Evolutionary conservation across 2,888 invertebrate genomes (phyloP), one percentile per base, ranked within the genome.

Genomic region (Scaptomyza flava): DNA sequence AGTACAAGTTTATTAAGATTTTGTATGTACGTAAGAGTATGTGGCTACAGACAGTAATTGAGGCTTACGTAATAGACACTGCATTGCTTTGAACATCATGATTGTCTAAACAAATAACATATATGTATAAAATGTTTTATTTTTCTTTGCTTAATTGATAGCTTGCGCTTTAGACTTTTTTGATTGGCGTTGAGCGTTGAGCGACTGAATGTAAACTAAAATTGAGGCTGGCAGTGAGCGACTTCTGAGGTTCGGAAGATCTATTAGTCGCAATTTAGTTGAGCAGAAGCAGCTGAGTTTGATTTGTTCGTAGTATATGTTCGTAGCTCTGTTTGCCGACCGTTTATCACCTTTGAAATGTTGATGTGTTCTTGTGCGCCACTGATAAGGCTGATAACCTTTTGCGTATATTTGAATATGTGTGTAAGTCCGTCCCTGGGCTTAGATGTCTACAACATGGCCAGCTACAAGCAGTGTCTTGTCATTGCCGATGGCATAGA

Each of bases 351-450:
- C 80, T 78, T 64, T 72, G 76, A 54, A 64, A 47, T 60, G 48
- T 65, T 68, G 53, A 47, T 58, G n/a, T 76, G 23, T n/a, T 23
- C 1, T 36, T 51, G 30, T 60, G 64, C 51, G 53, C 42, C 38
- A 53, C 69, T 77, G 84, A 86, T 83, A 83, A 80, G 58, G 42
- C 77, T 41, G 78, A 80, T 84, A 83, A 79, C 82, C 81, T 67
- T 33, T 14, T 30, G 27, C 9, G 20, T 36, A 23, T 36, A 17
- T 17, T 33, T 1, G 5, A 33, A 33, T 20, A 48, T 23, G 11
- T 63, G 17, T 36, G n/a, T n/a, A n/a, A n/a, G 0, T n/a, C 23
- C 8, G 42, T 31, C 34, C 30, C 17, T 17, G 34, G 30, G n/a
- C 27, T 17, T 66, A 88, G 50, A 79, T 70, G 52, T 80, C 77